A percentile compares a stretch with the other conserved stretches of the same genome.
These are phyloP conservation scores for Artemia franciscana DNA, from an alignment of 1,140 invertebrate genomes.

Conservation along the genomic window DNA sequence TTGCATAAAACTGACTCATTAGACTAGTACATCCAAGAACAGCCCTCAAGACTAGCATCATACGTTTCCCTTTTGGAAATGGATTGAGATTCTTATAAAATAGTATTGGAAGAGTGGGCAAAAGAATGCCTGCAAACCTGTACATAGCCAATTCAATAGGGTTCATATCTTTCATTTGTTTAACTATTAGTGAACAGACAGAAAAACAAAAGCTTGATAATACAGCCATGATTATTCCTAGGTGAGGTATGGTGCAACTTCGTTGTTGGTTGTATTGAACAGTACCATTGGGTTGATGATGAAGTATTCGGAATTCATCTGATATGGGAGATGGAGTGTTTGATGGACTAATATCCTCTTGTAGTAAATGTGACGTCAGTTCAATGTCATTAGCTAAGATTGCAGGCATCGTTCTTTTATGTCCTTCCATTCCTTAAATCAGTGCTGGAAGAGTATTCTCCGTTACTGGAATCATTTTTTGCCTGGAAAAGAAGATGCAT, in stretches of 20 bases:
- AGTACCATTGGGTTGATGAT: too few species aligned
- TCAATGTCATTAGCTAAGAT: not conserved
- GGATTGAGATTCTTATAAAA: slow-evolving; percentile 47
- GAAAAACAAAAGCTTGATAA: slow-evolving; percentile 67
- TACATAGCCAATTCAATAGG: slow-evolving; percentile 64
- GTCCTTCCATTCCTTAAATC: too few species aligned
- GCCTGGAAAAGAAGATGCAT: too few species aligned
- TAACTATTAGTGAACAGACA: slow-evolving; percentile 65
- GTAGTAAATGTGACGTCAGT: not conserved
- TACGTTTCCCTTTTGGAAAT: slow-evolving; percentile 44
- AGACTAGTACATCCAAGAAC: slow-evolving; percentile 61
- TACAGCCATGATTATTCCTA: slow-evolving; percentile 50
- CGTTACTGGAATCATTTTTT: too few species aligned
- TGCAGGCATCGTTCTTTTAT: too few species aligned
- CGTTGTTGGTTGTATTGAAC: too few species aligned
- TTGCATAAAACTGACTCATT: slow-evolving; percentile 69
- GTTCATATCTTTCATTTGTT: slow-evolving; percentile 49
- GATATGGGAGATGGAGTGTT: not conserved
- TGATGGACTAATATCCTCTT: not conserved
- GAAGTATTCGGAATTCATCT: too few species aligned
- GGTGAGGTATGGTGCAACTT: slow-evolving; percentile 26
- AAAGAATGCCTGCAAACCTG: slow-evolving; percentile 49
- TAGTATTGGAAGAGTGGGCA: slow-evolving; percentile 57
- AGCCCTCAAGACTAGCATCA: slow-evolving; percentile 35
- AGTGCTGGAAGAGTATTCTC: too few species aligned